phyloP scores from a whole-genome alignment of 92 coral and sea anemone species.

The Palythoa heliodiscus region DNA sequence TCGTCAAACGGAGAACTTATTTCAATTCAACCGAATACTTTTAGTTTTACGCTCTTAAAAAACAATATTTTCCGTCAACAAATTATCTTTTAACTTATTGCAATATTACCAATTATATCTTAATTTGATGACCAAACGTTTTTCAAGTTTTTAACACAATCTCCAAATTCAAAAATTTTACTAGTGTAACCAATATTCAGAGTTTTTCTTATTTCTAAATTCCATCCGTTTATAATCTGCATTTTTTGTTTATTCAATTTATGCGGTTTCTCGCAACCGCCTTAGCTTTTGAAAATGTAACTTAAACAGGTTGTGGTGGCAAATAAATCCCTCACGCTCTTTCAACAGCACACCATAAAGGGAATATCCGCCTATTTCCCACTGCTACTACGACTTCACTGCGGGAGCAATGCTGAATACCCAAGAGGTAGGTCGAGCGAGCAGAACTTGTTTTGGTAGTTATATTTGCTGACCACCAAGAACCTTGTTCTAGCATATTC shows the following conservation, averaged over 20 bases:
- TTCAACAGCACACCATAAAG: constrained; percentile 36
- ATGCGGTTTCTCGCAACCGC: no score
- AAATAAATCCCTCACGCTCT: neutral
- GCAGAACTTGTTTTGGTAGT: neutral
- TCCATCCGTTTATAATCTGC: no score
- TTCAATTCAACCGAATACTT: neutral
- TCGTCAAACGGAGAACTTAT: no score
- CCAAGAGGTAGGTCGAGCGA: neutral
- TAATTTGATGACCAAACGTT: no score
- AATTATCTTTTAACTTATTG: neutral
- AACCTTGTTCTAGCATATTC: neutral
- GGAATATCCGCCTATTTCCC: constrained; percentile 37
- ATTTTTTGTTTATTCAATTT: no score
- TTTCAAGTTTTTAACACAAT: no score
- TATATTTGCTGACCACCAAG: neutral
- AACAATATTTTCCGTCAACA: neutral
- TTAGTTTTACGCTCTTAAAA: neutral
- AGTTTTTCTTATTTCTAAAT: no score
- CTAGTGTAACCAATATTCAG: no score
- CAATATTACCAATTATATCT: no score
- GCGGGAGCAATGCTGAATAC: constrained; percentile 14
- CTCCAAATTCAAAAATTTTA: no score
- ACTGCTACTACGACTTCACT: constrained; percentile 3
- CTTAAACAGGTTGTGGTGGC: neutral
- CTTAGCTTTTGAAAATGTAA: neutral